Evolutionary conservation across 2,113 vertebrate genomes (phyloP).

Genomic region (Lota lota): DNA sequence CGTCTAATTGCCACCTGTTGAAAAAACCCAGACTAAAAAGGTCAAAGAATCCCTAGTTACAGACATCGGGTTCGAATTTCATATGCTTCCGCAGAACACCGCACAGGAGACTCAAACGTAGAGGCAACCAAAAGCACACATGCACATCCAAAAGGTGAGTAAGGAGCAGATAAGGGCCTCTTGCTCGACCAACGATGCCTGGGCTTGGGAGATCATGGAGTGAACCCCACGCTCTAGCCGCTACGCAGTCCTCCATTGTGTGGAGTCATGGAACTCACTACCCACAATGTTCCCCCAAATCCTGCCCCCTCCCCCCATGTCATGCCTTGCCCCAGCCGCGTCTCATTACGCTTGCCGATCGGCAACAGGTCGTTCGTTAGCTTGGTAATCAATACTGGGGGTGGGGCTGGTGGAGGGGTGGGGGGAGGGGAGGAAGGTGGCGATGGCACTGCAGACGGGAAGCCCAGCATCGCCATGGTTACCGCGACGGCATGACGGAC

Average conservation of each 20-base stretch:
- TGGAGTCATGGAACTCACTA: not conserved
- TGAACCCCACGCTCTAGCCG: not conserved
- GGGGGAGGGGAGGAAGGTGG: not conserved
- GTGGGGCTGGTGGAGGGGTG: slow-evolving; percentile 38
- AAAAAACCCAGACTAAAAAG: too few relatives aligned
- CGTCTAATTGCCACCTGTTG: too few relatives aligned
- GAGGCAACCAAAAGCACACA: too few relatives aligned
- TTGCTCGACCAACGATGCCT: too few relatives aligned
- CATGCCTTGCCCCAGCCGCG: slow-evolving; percentile 19
- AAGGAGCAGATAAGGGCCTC: too few relatives aligned
- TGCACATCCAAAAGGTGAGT: too few relatives aligned
- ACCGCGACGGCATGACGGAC: slow-evolving; percentile 50
- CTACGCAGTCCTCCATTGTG: not conserved
- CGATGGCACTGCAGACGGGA: not conserved
- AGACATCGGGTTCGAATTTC: too few relatives aligned
- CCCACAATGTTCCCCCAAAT: not conserved
- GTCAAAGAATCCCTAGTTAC: too few relatives aligned
- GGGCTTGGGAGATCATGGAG: too few relatives aligned
- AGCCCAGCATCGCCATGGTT: slow-evolving; percentile 57
- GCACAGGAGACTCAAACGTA: too few relatives aligned
- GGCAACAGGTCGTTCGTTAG: not conserved
- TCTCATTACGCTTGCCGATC: slow-evolving; percentile 36
- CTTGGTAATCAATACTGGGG: slow-evolving; percentile 56
- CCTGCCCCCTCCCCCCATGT: not conserved
- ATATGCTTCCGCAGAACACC: too few relatives aligned